Evolutionary conservation across 2,113 vertebrate species (phyloP).

Genomic region (Datnioides undecimradiatus): DNA sequence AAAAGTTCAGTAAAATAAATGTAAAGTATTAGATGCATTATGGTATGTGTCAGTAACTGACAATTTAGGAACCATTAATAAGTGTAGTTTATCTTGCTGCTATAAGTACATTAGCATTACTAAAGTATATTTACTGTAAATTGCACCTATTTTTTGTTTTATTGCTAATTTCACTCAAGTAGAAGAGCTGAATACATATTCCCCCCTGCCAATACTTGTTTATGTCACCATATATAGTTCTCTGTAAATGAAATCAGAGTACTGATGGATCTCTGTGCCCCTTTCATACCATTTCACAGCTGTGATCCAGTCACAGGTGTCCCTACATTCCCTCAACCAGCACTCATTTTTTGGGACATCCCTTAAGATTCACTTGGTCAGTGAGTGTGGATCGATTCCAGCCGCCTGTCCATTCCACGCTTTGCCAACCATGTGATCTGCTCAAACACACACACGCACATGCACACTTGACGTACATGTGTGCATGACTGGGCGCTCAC

Average conservation of each 20-base stretch:
- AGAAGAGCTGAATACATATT: not conserved
- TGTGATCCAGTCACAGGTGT: constrained; percentile 14
- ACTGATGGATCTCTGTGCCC: not conserved
- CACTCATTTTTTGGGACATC: constrained; percentile 45
- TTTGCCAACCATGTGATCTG: constrained; percentile 85
- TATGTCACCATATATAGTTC: too few species aligned
- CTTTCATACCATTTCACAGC: not conserved
- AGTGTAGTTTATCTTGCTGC: not conserved
- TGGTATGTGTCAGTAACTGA: too few species aligned
- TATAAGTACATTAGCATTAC: too few species aligned
- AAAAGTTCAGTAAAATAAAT: too few species aligned
- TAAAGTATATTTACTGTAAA: not conserved
- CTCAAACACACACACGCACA: constrained; percentile 54
- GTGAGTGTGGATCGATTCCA: constrained; percentile 74
- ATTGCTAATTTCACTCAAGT: not conserved
- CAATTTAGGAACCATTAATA: too few species aligned
- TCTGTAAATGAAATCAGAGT: not conserved
- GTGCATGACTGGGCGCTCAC: constrained; percentile 46
- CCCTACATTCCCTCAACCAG: constrained; percentile 6
- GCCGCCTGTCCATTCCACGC: constrained; percentile 70
- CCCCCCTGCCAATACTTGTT: too few species aligned
- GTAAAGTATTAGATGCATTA: too few species aligned
- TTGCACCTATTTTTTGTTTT: not conserved
- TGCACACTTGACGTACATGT: constrained; percentile 40
- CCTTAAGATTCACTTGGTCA: constrained; percentile 62